Conservation (phyloP, 2,113 vertebrate genomes). For the Cyphomyrus plagiostoma region DNA sequence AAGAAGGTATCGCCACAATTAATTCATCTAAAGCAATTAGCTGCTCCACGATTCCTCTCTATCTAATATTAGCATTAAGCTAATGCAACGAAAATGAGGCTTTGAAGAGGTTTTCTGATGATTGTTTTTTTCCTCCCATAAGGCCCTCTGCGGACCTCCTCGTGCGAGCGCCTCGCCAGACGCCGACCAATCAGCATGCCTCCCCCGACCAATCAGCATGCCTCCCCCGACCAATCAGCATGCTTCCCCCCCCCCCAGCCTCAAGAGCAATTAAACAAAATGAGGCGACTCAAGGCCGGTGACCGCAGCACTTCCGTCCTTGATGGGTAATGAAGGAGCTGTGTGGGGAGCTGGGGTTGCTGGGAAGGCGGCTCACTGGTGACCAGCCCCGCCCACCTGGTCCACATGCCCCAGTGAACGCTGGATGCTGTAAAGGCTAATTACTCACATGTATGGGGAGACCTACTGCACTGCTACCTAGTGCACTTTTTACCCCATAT, state of each 20-base stretch:
- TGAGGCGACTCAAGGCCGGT: neutral
- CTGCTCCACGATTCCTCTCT: neutral
- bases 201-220: neutral
- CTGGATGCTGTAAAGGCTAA: neutral
- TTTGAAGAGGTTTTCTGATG: neutral
- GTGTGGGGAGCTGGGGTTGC: neutral
- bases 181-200: neutral
- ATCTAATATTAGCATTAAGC: neutral
- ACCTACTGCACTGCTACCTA: neutral
- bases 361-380: neutral
- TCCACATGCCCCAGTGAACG: neutral
- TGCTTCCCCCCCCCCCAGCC: slow-evolving; percentile 6
- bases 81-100: slow-evolving; percentile 9
- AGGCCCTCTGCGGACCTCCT: neutral
- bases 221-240: no score
- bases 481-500: neutral
- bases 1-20: neutral
- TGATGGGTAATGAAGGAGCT: neutral
- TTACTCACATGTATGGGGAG: neutral
- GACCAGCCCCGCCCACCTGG: no score
- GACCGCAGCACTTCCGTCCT: neutral
- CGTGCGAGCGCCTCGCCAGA: neutral
- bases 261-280: neutral
- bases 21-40: neutral
- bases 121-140: neutral